phyloP scores from a whole-genome alignment of 2,888 invertebrate genomes.

The Drosophila silvestris region DNA sequence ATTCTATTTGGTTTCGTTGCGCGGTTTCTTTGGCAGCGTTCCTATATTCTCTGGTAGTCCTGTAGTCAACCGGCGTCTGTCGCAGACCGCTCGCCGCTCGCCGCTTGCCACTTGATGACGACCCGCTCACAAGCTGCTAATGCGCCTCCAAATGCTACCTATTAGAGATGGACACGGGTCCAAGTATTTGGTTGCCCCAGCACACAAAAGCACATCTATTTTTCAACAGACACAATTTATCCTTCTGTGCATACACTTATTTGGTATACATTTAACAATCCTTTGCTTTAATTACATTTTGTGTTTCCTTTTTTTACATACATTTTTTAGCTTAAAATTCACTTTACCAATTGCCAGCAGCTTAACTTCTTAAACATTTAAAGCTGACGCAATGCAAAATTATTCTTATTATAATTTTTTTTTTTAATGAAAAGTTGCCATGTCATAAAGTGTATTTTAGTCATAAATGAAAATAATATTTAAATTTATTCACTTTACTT shows the following conservation, averaged over 20 bases:
- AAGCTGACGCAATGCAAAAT: not conserved
- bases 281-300: slow-evolving; percentile 3
- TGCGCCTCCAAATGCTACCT: slow-evolving; percentile 27
- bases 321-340: not conserved
- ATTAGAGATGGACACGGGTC: slow-evolving; percentile 27
- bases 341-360: not conserved
- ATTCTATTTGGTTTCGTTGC: slow-evolving; percentile 45
- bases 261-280: slow-evolving; percentile 10
- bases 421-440: not conserved
- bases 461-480: not conserved
- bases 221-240: slow-evolving; percentile 24
- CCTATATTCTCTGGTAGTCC: slow-evolving; percentile 5
- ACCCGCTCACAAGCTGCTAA: slow-evolving; percentile 45
- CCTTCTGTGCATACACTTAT: slow-evolving; percentile 1
- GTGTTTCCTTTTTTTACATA: not conserved
- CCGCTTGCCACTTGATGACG: slow-evolving; percentile 64
- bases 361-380: not conserved
- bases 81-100: slow-evolving; percentile 34
- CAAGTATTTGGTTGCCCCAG: not conserved
- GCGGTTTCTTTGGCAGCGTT: slow-evolving; percentile 30
- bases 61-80: slow-evolving; percentile 25
- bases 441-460: not conserved
- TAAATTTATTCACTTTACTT: not conserved
- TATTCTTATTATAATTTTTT: not conserved
- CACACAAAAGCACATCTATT: slow-evolving; percentile 6